Percentiles rank a stretch among this genome's conserved stretches.
These are phyloP conservation scores for Diabrotica undecimpunctata DNA, from an alignment of 1,140 invertebrate genomes.

Conservation along the genomic window DNA sequence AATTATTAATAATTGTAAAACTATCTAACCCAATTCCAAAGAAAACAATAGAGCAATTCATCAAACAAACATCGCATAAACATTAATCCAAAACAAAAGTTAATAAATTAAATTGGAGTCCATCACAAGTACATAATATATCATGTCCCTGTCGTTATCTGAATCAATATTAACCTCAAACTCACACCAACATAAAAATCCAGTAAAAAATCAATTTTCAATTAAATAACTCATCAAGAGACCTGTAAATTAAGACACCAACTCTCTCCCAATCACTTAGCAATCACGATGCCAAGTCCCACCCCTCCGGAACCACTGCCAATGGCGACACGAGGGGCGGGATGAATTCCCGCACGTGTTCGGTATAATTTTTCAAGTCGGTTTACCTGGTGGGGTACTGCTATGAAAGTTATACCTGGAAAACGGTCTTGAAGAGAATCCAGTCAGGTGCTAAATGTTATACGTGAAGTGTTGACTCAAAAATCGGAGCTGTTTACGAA, in stretches of 20 bases:
- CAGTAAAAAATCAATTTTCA: slow-evolving; percentile 25
- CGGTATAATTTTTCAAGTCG: slow-evolving; percentile 9
- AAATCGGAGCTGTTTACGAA: not conserved
- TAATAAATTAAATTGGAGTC: too few relatives aligned
- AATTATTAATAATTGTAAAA: too few relatives aligned
- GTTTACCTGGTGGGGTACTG: slow-evolving; percentile 13
- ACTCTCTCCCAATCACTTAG: slow-evolving; percentile 18
- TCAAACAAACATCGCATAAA: too few relatives aligned
- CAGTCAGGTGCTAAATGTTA: slow-evolving; percentile 29
- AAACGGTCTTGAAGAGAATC: slow-evolving; percentile 17
- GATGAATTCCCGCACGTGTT: slow-evolving; percentile 22
- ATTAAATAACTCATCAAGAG: slow-evolving; percentile 23
- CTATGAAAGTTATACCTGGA: slow-evolving; percentile 26
- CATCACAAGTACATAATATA: too few relatives aligned
- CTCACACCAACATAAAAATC: slow-evolving; percentile 8
- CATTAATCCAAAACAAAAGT: too few relatives aligned
- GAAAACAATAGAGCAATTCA: too few relatives aligned
- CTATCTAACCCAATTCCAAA: too few relatives aligned
- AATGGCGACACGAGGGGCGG: slow-evolving; percentile 7
- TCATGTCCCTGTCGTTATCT: too few relatives aligned
- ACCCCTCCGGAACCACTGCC: slow-evolving; percentile 10
- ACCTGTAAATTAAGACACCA: slow-evolving; percentile 16
- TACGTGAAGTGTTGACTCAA: slow-evolving; percentile 12
- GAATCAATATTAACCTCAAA: too few relatives aligned
- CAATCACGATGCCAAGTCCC: slow-evolving; percentile 15